These are phyloP conservation scores for Steatocranus sp. DNA, from an alignment of 2,797 vertebrate genomes.

Conservation along the genomic window DNA sequence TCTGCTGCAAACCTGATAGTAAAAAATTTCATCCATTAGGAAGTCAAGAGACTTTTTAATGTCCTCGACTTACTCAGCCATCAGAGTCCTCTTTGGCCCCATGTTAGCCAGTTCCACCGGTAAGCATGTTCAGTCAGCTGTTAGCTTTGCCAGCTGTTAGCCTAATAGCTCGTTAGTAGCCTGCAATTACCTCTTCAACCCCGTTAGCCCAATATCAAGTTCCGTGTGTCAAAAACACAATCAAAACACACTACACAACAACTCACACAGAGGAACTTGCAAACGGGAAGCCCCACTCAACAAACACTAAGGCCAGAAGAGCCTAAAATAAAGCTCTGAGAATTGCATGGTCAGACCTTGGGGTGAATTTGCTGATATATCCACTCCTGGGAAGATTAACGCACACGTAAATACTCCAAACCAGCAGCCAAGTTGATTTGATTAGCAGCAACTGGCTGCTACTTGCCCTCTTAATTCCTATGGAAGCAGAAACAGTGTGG, in stretches of 20 bases:
- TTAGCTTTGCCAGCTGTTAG: background rate
- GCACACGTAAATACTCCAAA: background rate
- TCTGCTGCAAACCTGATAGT: background rate
- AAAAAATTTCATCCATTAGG: background rate
- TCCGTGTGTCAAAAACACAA: background rate
- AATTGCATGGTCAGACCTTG: background rate
- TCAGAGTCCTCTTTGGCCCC: background rate
- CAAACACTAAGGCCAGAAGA: background rate
- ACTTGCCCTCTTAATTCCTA: fast-evolving
- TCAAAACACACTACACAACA: background rate
- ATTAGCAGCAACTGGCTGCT: background rate
- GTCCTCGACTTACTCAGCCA: background rate
- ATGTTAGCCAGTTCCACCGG: fast-evolving
- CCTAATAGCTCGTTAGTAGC: background rate
- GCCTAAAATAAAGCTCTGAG: background rate
- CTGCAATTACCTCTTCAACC: background rate
- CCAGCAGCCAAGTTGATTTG: background rate
- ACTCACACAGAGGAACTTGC: background rate
- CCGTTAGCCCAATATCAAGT: background rate
- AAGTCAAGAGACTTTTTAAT: background rate
- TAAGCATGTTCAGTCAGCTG: background rate
- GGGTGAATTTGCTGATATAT: background rate
- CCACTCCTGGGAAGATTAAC: background rate
- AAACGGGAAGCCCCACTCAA: background rate
- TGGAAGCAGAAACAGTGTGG: background rate